phyloP scores from a whole-genome alignment of 2,113 vertebrate genomes.

The Melanotaenia duboulayi region DNA sequence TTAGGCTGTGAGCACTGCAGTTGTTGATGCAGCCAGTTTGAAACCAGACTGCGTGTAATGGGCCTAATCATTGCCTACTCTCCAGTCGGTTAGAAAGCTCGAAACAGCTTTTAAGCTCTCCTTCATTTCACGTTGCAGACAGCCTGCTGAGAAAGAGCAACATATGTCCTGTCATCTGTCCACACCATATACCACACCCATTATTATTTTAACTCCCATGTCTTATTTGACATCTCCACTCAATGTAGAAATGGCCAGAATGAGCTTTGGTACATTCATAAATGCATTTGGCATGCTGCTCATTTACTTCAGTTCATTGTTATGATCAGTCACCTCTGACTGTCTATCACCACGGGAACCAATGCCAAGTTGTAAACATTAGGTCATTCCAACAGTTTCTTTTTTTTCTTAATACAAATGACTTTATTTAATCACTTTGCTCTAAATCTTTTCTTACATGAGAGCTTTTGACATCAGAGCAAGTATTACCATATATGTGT shows the following conservation, averaged over 20 bases:
- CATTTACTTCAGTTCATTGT: slow-evolving; percentile 39
- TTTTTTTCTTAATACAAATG: background rate
- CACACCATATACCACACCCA: slow-evolving; percentile 60
- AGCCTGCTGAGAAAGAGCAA: slow-evolving; percentile 32
- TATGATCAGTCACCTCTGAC: slow-evolving; percentile 36
- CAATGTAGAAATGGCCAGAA: slow-evolving; percentile 28
- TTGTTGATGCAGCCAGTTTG: slow-evolving; percentile 23
- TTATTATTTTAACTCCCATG: slow-evolving; percentile 41
- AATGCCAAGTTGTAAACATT: slow-evolving; percentile 27
- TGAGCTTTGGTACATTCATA: slow-evolving; percentile 29
- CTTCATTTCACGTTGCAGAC: slow-evolving; percentile 56
- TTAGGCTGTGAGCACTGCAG: background rate
- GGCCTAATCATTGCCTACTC: slow-evolving; percentile 56
- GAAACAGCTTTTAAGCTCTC: slow-evolving; percentile 33
- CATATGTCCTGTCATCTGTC: slow-evolving; percentile 75
- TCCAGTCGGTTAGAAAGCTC: slow-evolving; percentile 31
- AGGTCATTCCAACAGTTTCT: slow-evolving; percentile 29
- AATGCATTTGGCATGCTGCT: slow-evolving; percentile 47
- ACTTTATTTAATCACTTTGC: slow-evolving; percentile 19
- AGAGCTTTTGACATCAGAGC: slow-evolving; percentile 22
- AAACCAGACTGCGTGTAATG: slow-evolving; percentile 60
- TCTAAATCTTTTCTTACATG: slow-evolving; percentile 28
- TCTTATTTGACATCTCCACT: slow-evolving; percentile 57
- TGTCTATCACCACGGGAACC: slow-evolving; percentile 34
- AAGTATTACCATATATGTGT: slow-evolving; percentile 4